Evolutionary conservation across 64 coral and sea anemone species (phyloP).

Genomic region (Stichodactyla helianthus): DNA sequence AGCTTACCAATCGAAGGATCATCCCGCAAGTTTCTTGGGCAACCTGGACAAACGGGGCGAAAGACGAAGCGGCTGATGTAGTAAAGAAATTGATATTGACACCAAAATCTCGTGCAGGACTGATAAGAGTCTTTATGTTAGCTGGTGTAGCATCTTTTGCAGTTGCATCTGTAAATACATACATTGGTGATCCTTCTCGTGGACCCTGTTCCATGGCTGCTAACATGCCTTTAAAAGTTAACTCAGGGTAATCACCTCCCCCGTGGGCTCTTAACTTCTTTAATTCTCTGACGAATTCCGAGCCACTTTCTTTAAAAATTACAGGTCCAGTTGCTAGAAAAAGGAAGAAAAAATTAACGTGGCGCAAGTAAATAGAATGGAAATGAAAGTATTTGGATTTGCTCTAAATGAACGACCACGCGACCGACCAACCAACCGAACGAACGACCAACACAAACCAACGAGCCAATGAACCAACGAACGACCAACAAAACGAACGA

Average conservation of each 20-base stretch:
- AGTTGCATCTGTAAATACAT: constrained; percentile 61
- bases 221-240: constrained; percentile 46
- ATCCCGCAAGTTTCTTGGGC: constrained; percentile 59
- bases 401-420: too few relatives aligned
- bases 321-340: too few relatives aligned
- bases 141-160: constrained; percentile 12
- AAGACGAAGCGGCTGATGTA: not conserved
- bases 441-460: too few relatives aligned
- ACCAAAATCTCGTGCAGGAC: not conserved
- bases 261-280: not conserved
- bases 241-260: constrained; percentile 17
- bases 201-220: constrained; percentile 12
- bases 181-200: constrained; percentile 30
- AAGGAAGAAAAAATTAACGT: too few relatives aligned
- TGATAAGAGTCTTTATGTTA: not conserved
- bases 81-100: constrained; percentile 58
- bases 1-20: constrained; percentile 30
- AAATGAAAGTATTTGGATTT: too few relatives aligned
- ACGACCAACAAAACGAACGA: too few relatives aligned
- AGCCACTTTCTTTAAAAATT: not conserved
- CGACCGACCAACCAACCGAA: too few relatives aligned
- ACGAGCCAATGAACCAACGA: too few relatives aligned
- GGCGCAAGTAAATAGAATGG: too few relatives aligned
- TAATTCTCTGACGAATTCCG: not conserved
- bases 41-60: constrained; percentile 30